Evolutionary conservation across 2,888 invertebrate species (phyloP).

Genomic region (Nymphalis c-album): DNA sequence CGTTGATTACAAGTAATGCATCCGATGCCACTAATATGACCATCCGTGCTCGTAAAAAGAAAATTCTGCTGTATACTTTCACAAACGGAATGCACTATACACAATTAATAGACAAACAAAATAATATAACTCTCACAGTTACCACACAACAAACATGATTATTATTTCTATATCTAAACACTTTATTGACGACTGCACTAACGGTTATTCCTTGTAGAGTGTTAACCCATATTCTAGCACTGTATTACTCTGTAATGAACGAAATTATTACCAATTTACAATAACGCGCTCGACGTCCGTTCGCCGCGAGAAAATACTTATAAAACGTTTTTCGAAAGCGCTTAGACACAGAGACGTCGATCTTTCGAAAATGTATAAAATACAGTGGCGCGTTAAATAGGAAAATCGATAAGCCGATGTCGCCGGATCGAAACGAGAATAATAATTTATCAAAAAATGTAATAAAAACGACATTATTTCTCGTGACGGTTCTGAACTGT

Average conservation of each 20-base stretch:
- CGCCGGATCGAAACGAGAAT: slow-evolving; percentile 74
- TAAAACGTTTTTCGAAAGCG: slow-evolving; percentile 80
- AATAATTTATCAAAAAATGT: slow-evolving; percentile 81
- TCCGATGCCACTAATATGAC: slow-evolving; percentile 34
- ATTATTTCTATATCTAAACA: slow-evolving; percentile 51
- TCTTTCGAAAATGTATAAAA: slow-evolving; percentile 79
- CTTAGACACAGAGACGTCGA: slow-evolving; percentile 68
- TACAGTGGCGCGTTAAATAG: slow-evolving; percentile 75
- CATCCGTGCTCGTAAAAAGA: slow-evolving; percentile 69
- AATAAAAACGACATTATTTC: slow-evolving; percentile 82
- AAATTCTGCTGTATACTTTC: slow-evolving; percentile 67
- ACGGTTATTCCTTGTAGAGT: slow-evolving; percentile 51
- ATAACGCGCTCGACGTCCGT: slow-evolving; percentile 73
- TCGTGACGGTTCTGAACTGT: slow-evolving; percentile 75
- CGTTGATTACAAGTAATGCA: slow-evolving; percentile 31
- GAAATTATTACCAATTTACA: slow-evolving; percentile 79
- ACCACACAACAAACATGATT: slow-evolving; percentile 48
- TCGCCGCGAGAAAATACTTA: slow-evolving; percentile 70
- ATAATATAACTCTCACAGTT: slow-evolving; percentile 56
- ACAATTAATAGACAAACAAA: slow-evolving; percentile 59
- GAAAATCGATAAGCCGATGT: slow-evolving; percentile 78
- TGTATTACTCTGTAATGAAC: slow-evolving; percentile 77
- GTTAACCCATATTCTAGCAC: slow-evolving; percentile 79
- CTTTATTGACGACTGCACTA: slow-evolving; percentile 47
- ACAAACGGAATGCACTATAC: slow-evolving; percentile 53